phyloP scores from a whole-genome alignment of 1,140 invertebrate species.

The Apis mellifera region DNA sequence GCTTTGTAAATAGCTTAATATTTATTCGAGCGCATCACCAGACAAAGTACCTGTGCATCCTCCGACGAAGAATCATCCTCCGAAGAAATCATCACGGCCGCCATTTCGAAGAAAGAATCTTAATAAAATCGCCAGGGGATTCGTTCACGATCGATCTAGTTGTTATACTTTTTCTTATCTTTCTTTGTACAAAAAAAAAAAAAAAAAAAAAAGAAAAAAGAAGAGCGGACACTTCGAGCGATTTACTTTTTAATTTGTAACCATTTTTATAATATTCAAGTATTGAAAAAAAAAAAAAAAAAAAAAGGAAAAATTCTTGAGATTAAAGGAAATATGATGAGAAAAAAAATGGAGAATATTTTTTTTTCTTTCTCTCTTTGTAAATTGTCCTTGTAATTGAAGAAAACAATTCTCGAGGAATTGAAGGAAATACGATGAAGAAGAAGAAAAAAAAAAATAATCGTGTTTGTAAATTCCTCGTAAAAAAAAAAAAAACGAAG shows the following conservation, averaged over 20 bases:
- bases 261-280: not conserved
- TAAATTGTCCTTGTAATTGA: no score
- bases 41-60: slow-evolving; percentile 44
- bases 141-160: slow-evolving; percentile 5
- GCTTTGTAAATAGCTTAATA: slow-evolving; percentile 62
- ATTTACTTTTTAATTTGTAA: slow-evolving; percentile 1
- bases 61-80: slow-evolving; percentile 18
- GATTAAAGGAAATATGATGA: not conserved
- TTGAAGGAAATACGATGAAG: no score
- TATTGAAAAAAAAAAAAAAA: not conserved
- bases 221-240: not conserved
- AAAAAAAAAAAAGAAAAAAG: no score
- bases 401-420: no score
- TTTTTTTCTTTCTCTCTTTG: no score
- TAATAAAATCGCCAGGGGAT: slow-evolving; percentile 15
- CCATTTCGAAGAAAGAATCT: not conserved
- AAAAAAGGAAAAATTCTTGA: not conserved
- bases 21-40: slow-evolving; percentile 56
- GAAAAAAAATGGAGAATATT: no score
- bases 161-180: not conserved
- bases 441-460: no score
- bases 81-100: not conserved
- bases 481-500: no score
- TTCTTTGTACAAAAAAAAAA: not conserved
- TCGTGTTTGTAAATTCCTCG: no score